Conservation (phyloP, 1,140 invertebrate species). For the Archivesica marissinica region DNA sequence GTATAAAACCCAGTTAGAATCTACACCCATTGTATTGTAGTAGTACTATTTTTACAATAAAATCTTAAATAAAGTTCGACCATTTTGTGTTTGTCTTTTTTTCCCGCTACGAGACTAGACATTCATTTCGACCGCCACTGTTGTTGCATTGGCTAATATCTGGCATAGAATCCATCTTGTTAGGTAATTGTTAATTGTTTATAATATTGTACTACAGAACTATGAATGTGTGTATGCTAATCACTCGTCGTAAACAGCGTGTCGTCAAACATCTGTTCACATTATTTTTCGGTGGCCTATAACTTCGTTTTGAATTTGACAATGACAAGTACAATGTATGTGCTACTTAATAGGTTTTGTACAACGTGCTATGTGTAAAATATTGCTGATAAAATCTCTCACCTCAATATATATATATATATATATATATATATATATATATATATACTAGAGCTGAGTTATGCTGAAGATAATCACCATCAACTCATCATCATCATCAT, state of each 20-base stretch:
- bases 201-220: too few species aligned
- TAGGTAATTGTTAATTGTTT: background rate
- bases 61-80: background rate
- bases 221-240: too few species aligned
- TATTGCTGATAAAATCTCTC: background rate
- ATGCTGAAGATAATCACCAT: background rate
- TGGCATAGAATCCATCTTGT: background rate
- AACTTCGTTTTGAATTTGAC: background rate
- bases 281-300: background rate
- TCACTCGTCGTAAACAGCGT: background rate
- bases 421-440: too few species aligned
- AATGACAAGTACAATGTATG: background rate
- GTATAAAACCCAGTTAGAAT: too few species aligned
- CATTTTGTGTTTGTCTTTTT: background rate
- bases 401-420: background rate
- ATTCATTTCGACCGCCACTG: background rate
- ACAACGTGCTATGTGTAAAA: too few species aligned
- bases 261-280: background rate
- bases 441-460: background rate
- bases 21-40: too few species aligned
- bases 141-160: background rate
- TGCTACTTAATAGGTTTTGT: background rate
- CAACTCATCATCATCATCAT: background rate
- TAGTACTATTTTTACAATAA: too few species aligned
- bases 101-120: background rate